A percentile compares a stretch with the other conserved stretches of the same genome.
Evolutionary conservation across 1,140 invertebrate genomes (phyloP).

Genomic region (Solenopsis invicta): DNA sequence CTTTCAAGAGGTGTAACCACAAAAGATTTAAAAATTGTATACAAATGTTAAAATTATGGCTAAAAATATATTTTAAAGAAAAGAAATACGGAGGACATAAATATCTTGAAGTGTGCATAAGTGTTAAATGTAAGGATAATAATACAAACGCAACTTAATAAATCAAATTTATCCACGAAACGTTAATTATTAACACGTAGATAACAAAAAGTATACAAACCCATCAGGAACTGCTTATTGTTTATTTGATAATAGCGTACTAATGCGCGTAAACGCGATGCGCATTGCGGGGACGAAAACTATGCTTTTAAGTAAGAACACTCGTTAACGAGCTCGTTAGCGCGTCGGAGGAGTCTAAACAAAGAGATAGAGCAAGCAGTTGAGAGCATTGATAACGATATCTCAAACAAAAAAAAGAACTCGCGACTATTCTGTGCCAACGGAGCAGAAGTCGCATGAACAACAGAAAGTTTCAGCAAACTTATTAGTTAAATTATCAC

Average conservation of each 20-base stretch:
- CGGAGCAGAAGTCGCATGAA: constrained; percentile 2
- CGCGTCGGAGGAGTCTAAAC: constrained; percentile 22
- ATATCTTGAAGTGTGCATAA: too few species aligned
- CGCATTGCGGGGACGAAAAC: constrained; percentile 35
- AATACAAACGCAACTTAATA: neutral
- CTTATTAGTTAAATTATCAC: constrained; percentile 16
- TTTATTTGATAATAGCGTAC: constrained; percentile 7
- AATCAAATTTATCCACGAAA: neutral
- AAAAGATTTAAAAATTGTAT: too few species aligned
- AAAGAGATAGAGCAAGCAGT: constrained; percentile 41
- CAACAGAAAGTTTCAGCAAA: constrained; percentile 7
- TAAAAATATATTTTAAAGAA: too few species aligned
- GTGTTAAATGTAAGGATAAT: neutral
- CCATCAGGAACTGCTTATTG: constrained; percentile 1
- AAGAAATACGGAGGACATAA: too few species aligned
- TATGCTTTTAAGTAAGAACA: constrained; percentile 47
- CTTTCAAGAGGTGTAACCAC: too few species aligned
- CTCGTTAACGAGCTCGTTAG: constrained; percentile 56
- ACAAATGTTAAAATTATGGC: too few species aligned
- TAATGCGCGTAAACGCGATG: constrained; percentile 4
- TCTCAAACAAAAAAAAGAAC: constrained; percentile 24
- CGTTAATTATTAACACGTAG: neutral
- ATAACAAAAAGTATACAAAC: neutral
- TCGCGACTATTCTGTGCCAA: constrained; percentile 12
- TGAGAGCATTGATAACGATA: constrained; percentile 45